These are phyloP conservation scores for Macaria notata DNA, from an alignment of 2,888 invertebrate species.

Conservation along the genomic window DNA sequence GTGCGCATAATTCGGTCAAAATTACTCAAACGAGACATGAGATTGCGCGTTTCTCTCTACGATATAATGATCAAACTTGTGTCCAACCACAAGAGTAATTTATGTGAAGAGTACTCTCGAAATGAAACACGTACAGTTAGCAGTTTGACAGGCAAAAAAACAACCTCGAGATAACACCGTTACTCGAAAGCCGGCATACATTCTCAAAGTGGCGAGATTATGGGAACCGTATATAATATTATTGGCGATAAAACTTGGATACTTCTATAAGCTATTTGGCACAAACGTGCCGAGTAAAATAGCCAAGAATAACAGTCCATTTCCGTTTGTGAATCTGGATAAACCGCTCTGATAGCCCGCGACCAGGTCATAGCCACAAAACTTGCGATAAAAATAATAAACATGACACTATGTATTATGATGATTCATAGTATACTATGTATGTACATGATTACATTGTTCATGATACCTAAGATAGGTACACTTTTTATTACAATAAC, in stretches of 20 bases:
- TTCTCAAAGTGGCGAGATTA: constrained; percentile 37
- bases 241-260: constrained; percentile 17
- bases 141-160: constrained; percentile 73
- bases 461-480: too few species aligned
- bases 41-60: constrained; percentile 26
- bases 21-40: constrained; percentile 2
- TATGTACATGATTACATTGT: too few species aligned
- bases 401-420: too few species aligned
- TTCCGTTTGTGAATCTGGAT: constrained; percentile 6
- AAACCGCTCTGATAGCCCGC: constrained; percentile 4
- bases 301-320: constrained; percentile 10
- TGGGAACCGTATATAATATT: constrained; percentile 21
- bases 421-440: too few species aligned
- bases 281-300: background rate
- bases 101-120: constrained; percentile 48
- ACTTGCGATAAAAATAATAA: too few species aligned
- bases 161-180: constrained; percentile 57
- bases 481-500: too few species aligned
- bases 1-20: constrained; percentile 4
- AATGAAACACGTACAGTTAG: constrained; percentile 67
- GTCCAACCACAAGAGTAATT: constrained; percentile 33
- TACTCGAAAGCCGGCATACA: constrained; percentile 54
- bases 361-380: background rate
- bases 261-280: constrained; percentile 13
- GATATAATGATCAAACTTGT: constrained; percentile 43